Evolutionary conservation across 2,888 invertebrate species (phyloP).

Genomic region (Eledona agricola): DNA sequence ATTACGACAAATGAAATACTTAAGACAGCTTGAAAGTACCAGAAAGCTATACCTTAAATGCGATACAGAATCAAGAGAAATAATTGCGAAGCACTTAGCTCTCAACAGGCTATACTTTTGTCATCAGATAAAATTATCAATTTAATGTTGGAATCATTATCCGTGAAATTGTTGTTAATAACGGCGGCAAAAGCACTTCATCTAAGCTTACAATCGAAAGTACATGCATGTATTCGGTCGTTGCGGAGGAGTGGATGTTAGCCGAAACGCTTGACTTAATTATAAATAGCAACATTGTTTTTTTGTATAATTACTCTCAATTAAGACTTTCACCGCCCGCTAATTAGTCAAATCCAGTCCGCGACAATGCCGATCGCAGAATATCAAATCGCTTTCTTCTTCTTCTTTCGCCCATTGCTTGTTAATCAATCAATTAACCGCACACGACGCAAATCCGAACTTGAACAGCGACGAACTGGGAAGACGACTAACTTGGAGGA

Average conservation of each 20-base stretch:
- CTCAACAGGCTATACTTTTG: too few species aligned
- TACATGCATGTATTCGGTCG: background rate
- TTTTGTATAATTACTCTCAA: slow-evolving; percentile 16
- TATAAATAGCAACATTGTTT: slow-evolving; percentile 7
- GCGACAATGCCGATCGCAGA: slow-evolving; percentile 16
- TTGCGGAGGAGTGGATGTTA: background rate
- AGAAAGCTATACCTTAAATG: too few species aligned
- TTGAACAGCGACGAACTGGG: slow-evolving; percentile 33
- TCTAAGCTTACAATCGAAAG: background rate
- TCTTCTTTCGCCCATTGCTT: slow-evolving; percentile 10
- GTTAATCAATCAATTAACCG: slow-evolving; percentile 19
- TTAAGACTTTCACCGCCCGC: slow-evolving; percentile 17
- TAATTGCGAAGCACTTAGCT: too few species aligned
- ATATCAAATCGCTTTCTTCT: slow-evolving; percentile 26
- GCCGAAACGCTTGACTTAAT: slow-evolving; percentile 2
- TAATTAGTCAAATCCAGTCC: slow-evolving; percentile 11
- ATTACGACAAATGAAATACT: too few species aligned
- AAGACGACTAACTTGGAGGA: slow-evolving; percentile 26
- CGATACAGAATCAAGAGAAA: too few species aligned
- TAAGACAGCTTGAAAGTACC: too few species aligned
- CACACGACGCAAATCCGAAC: slow-evolving; percentile 24
- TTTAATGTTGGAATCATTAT: slow-evolving; percentile 6
- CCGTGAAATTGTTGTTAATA: slow-evolving; percentile 13
- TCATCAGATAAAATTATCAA: background rate
- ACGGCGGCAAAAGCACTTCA: background rate